Conservation (phyloP, 1,140 invertebrate species). For the Coelopa frigida region DNA sequence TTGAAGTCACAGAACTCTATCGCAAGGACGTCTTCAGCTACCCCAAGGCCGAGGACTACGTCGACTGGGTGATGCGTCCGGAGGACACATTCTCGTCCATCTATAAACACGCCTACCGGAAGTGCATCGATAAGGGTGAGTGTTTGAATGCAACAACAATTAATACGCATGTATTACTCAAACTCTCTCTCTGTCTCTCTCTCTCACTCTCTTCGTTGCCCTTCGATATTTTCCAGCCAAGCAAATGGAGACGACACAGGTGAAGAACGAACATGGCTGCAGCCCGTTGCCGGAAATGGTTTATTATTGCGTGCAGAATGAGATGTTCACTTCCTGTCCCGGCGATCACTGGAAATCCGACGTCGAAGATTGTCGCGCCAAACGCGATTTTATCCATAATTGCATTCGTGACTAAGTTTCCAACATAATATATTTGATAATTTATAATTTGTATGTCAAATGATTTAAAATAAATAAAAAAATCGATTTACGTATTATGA, state of each 20-base stretch:
- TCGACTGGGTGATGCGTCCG: background rate
- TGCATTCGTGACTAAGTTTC: constrained; percentile 3
- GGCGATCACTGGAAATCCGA: background rate
- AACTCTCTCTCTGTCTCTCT: background rate
- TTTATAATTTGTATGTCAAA: no score
- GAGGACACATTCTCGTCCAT: background rate
- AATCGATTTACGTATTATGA: background rate
- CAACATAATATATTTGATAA: no score
- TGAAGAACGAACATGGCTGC: constrained; percentile 1
- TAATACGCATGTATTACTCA: background rate
- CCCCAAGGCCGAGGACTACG: background rate
- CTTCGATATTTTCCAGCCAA: no score
- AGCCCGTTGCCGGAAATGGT: constrained; percentile 5
- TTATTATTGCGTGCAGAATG: background rate
- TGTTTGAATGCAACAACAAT: background rate
- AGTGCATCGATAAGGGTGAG: constrained; percentile 5
- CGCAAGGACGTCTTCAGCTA: constrained; percentile 1
- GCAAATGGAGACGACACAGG: background rate
- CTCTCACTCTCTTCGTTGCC: background rate
- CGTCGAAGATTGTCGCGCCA: background rate
- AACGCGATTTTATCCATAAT: constrained; percentile 5
- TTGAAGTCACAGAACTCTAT: background rate
- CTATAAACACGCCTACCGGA: constrained; percentile 6
- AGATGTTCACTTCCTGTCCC: constrained; percentile 8
- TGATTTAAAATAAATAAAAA: background rate